Percentiles rank a stretch among this genome's conserved stretches.
These are phyloP conservation scores for Bilobella aurantiaca DNA, from an alignment of 1,140 invertebrate genomes.

Conservation along the genomic window DNA sequence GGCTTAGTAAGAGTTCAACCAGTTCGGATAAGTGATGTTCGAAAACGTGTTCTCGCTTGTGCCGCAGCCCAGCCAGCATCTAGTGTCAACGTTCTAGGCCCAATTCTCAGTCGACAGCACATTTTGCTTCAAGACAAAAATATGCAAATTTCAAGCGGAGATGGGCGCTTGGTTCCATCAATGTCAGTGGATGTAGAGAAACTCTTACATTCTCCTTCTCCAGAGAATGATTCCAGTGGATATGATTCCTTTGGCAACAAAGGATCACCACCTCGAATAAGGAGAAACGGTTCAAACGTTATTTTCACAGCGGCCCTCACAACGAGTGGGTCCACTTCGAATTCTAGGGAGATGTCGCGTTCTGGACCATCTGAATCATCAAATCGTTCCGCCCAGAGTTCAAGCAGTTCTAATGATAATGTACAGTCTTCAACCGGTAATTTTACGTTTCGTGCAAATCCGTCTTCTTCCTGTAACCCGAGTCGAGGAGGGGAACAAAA, in stretches of 20 bases:
- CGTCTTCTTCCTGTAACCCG: too few species aligned
- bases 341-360: too few species aligned
- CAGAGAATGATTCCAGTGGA: slow-evolving; percentile 4
- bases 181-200: slow-evolving; percentile 2
- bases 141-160: slow-evolving; percentile 23
- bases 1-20: slow-evolving; percentile 27
- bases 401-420: neutral
- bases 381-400: neutral
- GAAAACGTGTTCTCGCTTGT: neutral
- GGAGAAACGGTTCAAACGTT: too few species aligned
- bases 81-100: slow-evolving; percentile 25
- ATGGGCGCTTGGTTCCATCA: slow-evolving; percentile 31
- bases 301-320: too few species aligned
- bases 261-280: neutral
- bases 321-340: too few species aligned
- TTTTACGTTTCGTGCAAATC: too few species aligned
- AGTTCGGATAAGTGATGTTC: neutral
- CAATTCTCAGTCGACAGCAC: slow-evolving; percentile 27
- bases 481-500: neutral
- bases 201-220: neutral
- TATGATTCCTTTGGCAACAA: neutral
- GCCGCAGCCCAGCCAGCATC: slow-evolving; percentile 10
- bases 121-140: slow-evolving; percentile 28
- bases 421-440: neutral
- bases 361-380: too few species aligned